Evolutionary conservation across 2,113 vertebrate genomes (phyloP).

Genomic region (Paradoxurus hermaphroditus): DNA sequence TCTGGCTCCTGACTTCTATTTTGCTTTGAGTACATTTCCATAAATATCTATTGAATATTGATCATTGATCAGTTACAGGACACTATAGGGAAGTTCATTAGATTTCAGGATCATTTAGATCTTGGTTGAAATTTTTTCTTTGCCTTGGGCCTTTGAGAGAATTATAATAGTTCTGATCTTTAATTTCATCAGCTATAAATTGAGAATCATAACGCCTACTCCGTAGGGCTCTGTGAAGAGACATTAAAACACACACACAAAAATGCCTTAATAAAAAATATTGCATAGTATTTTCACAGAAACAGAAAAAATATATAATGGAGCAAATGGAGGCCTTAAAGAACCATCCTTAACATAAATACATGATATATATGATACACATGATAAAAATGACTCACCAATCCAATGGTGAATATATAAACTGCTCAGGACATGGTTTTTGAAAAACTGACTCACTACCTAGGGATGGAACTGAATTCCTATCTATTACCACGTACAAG

Average conservation of each 20-base stretch:
- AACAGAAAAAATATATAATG: background rate
- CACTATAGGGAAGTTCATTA: background rate
- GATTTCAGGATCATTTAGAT: background rate
- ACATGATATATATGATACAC: background rate
- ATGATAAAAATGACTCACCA: background rate
- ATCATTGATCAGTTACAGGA: background rate
- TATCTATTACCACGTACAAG: background rate
- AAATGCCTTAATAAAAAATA: background rate
- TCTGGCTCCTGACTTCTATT: background rate
- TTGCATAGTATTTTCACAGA: background rate
- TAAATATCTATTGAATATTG: background rate
- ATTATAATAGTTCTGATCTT: background rate
- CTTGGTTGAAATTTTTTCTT: background rate
- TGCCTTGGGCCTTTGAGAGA: background rate
- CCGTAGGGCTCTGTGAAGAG: background rate
- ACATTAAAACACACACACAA: background rate
- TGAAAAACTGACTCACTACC: background rate
- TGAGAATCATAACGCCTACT: background rate
- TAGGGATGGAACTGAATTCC: background rate
- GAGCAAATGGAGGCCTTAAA: background rate
- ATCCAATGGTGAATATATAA: background rate
- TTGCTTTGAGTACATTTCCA: background rate
- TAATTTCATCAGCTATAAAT: background rate
- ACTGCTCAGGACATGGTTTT: background rate
- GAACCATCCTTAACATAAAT: background rate